phyloP scores from a whole-genome alignment of 2,797 vertebrate genomes.

The Amphiprion clarkii region DNA sequence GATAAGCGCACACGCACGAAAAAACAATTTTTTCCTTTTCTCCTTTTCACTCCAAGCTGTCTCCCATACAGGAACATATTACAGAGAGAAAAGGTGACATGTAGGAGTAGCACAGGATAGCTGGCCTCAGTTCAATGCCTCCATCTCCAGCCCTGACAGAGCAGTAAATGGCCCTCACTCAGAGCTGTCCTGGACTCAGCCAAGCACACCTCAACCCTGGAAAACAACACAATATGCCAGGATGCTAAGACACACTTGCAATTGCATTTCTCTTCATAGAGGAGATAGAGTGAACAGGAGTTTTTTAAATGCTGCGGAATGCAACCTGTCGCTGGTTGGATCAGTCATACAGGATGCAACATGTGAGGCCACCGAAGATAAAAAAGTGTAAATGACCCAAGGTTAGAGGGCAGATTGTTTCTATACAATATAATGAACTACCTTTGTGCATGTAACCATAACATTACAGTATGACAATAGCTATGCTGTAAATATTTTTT shows the following conservation, averaged over 20 bases:
- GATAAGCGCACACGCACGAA: neutral
- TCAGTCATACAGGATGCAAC: conserved; percentile 33
- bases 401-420: conserved; percentile 4
- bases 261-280: conserved; percentile 57
- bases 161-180: conserved; percentile 77
- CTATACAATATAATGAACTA: neutral
- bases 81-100: conserved; percentile 72
- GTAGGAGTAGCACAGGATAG: conserved; percentile 65
- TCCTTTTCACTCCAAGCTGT: conserved; percentile 49
- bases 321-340: conserved; percentile 57
- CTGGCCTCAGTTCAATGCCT: conserved; percentile 78
- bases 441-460: conserved; percentile 8
- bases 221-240: conserved; percentile 68
- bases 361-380: conserved; percentile 12
- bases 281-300: conserved; percentile 45
- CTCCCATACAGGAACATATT: conserved; percentile 64
- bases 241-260: conserved; percentile 64
- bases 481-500: no score
- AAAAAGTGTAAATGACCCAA: neutral
- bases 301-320: conserved; percentile 79
- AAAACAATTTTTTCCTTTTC: conserved; percentile 16
- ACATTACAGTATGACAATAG: no score
- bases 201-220: conserved; percentile 62
- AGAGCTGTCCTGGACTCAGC: conserved; percentile 77
- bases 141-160: conserved; percentile 75